A percentile compares a stretch with the other conserved stretches of the same genome.
Evolutionary conservation across 2,888 invertebrate genomes (phyloP).

Genomic region (Acronicta leporina): DNA sequence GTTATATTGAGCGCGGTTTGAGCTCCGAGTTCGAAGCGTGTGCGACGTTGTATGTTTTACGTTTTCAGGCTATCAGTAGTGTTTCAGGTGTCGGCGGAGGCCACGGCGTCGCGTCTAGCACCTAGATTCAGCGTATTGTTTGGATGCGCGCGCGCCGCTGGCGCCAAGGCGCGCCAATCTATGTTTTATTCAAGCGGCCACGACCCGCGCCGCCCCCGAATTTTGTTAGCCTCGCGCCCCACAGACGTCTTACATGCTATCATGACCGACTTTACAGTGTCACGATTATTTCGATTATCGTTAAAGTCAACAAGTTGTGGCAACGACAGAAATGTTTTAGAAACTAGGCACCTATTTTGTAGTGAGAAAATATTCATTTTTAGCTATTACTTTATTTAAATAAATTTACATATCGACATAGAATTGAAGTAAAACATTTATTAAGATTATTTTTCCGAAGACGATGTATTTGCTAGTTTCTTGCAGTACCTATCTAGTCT

Average conservation of each 20-base stretch:
- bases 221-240: conserved; percentile 77
- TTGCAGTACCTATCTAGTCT: conserved; percentile 4
- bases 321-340: conserved; percentile 58
- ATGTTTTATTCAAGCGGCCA: conserved; percentile 84
- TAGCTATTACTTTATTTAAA: conserved; percentile 10
- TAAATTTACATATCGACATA: conserved; percentile 9
- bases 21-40: conserved; percentile 2
- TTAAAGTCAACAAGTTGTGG: conserved; percentile 69
- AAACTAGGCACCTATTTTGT: conserved; percentile 37
- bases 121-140: conserved; percentile 78
- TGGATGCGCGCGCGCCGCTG: conserved; percentile 60
- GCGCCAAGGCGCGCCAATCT: conserved; percentile 67
- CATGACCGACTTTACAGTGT: conserved; percentile 80
- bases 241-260: conserved; percentile 78
- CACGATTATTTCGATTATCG: conserved; percentile 75
- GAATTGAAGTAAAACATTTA: conserved; percentile 1
- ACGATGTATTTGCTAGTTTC: conserved; percentile 17
- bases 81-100: conserved; percentile 54
- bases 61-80: conserved; percentile 61
- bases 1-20: conserved; percentile 11
- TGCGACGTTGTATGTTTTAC: conserved; percentile 58
- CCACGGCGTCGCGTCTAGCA: conserved; percentile 59
- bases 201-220: conserved; percentile 84
- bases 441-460: not conserved
- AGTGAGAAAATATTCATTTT: conserved; percentile 36